These are phyloP conservation scores for Steinernema feltiae DNA, from an alignment of 1,140 invertebrate species.

Conservation along the genomic window DNA sequence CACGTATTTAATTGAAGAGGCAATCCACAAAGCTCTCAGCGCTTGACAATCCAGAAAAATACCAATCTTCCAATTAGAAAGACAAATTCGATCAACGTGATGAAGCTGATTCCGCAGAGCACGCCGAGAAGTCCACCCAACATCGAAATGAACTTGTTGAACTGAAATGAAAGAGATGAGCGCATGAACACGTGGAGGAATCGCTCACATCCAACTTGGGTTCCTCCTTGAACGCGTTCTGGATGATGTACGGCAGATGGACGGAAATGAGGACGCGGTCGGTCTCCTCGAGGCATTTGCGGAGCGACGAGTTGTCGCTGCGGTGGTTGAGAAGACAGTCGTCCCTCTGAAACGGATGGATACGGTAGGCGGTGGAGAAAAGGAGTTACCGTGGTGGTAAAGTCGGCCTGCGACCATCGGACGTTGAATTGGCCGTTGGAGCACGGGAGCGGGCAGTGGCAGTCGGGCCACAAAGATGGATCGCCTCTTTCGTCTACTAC, in stretches of 20 bases:
- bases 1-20: too few relatives aligned
- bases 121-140: conserved; percentile 17
- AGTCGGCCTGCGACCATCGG: conserved; percentile 17
- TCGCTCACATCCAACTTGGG: conserved; percentile 25
- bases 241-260: conserved; percentile 11
- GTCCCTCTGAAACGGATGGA: background rate
- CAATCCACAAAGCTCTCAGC: too few relatives aligned
- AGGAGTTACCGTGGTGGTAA: background rate
- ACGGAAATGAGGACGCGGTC: conserved; percentile 18
- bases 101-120: conserved; percentile 11
- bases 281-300: background rate
- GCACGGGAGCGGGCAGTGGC: conserved; percentile 29
- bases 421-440: conserved; percentile 22
- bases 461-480: conserved; percentile 24
- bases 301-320: conserved; percentile 2
- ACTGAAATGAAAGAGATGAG: conserved; percentile 3
- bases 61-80: background rate
- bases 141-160: conserved; percentile 11
- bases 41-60: too few relatives aligned
- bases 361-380: background rate
- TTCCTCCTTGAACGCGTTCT: conserved; percentile 15
- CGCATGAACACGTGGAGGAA: background rate
- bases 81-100: conserved; percentile 18
- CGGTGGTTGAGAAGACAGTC: background rate
- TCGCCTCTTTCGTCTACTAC: conserved; percentile 20